Conservation (phyloP, 2,888 invertebrate species). For the Drosophila antonietae region DNA sequence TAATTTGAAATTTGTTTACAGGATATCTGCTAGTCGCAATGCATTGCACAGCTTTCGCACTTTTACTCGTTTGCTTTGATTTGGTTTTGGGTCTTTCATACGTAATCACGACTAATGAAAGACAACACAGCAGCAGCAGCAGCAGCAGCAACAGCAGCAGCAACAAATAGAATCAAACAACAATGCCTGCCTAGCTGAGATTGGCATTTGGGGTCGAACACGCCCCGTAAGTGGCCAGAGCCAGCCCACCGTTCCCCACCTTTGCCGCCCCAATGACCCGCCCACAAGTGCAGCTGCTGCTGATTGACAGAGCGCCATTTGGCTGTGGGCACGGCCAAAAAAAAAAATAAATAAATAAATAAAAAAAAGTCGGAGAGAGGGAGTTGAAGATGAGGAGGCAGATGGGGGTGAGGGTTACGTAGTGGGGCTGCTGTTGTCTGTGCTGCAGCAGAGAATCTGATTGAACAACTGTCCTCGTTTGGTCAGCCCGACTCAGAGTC, state of each 20-base stretch:
- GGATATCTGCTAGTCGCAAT: neutral
- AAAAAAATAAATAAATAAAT: slow-evolving; percentile 2
- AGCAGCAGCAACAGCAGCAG: slow-evolving; percentile 1
- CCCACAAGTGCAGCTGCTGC: slow-evolving; percentile 18
- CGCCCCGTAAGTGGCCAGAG: slow-evolving; percentile 50
- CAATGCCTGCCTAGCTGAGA: slow-evolving; percentile 26
- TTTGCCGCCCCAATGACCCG: slow-evolving; percentile 13
- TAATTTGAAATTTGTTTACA: neutral
- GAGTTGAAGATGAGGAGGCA: slow-evolving; percentile 32
- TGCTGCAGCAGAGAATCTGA: slow-evolving; percentile 21
- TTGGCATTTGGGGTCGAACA: slow-evolving; percentile 71
- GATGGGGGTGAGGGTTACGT: slow-evolving; percentile 1
- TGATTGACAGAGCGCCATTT: slow-evolving; percentile 62
- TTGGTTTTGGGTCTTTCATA: slow-evolving; percentile 41
- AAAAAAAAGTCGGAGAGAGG: slow-evolving; percentile 42
- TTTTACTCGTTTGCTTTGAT: slow-evolving; percentile 5
- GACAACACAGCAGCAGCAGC: slow-evolving; percentile 39
- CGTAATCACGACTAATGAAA: slow-evolving; percentile 75
- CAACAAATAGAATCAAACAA: neutral
- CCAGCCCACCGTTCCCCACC: slow-evolving; percentile 6
- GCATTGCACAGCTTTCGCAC: too few relatives aligned
- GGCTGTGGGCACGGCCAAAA: slow-evolving; percentile 61
- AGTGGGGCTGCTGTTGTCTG: neutral
- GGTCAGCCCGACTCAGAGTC: slow-evolving; percentile 47
- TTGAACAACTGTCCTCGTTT: slow-evolving; percentile 69